A percentile compares a stretch with the other conserved stretches of the same genome.
phyloP scores from a whole-genome alignment of 2,113 vertebrate genomes.

The Triplophysa dalaica region DNA sequence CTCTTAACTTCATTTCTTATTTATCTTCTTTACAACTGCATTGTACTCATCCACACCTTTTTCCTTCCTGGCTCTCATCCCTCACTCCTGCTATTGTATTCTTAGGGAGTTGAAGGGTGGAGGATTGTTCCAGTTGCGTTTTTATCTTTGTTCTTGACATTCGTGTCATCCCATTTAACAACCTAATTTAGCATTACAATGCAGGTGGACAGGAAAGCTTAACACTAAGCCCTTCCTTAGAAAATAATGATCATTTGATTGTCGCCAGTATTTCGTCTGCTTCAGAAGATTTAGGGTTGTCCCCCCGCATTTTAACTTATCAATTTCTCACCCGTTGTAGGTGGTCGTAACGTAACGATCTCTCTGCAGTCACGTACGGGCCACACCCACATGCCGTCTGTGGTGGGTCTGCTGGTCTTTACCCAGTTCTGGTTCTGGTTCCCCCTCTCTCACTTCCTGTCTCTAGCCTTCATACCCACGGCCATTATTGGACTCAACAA shows the following conservation, averaged over 20 bases:
- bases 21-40: conserved; percentile 4
- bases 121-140: neutral
- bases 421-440: conserved; percentile 99
- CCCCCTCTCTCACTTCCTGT: conserved; percentile 95
- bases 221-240: no score
- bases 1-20: neutral
- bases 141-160: conserved; percentile 23
- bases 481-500: conserved; percentile 99
- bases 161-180: conserved; percentile 27
- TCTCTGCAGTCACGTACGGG: conserved; percentile 97
- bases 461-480: conserved; percentile 94
- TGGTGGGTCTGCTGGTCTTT: conserved; percentile 96
- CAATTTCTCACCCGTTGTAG: conserved; percentile 66
- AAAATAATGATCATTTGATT: no score
- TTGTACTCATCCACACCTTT: conserved; percentile 32
- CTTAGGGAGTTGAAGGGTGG: conserved; percentile 5
- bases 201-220: no score
- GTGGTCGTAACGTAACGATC: conserved; percentile 96
- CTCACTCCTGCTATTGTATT: conserved; percentile 32
- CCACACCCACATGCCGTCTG: conserved; percentile 97
- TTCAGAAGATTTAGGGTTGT: neutral
- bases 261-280: neutral
- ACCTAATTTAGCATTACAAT: no score
- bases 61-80: conserved; percentile 40
- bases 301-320: neutral